Conservation (phyloP, 2,113 vertebrate species). For the Passer domesticus region DNA sequence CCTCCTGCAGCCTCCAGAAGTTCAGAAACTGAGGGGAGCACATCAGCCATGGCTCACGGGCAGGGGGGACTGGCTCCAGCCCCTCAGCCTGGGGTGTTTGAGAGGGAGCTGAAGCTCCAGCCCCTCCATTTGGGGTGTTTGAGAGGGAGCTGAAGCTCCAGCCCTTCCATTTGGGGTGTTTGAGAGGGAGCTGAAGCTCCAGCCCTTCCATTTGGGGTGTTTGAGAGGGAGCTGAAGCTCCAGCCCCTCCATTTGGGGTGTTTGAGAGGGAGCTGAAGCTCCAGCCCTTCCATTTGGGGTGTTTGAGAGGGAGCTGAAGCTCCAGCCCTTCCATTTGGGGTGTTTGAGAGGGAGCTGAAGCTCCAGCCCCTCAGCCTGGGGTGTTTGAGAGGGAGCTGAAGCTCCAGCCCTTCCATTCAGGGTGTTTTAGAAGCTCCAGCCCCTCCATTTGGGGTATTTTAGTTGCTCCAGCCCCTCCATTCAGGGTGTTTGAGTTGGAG, state of each 20-base stretch:
- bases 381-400: too few species aligned
- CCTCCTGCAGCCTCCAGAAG: accelerated
- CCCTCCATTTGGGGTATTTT: accelerated
- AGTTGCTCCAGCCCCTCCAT: not conserved
- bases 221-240: too few species aligned
- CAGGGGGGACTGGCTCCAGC: not conserved
- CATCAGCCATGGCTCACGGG: accelerated
- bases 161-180: accelerated
- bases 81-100: accelerated
- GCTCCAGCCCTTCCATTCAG: not conserved
- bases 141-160: not conserved
- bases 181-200: too few species aligned
- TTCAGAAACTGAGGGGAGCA: accelerated
- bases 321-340: not conserved
- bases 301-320: too few species aligned
- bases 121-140: not conserved
- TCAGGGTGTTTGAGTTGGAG: too few species aligned
- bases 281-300: too few species aligned
- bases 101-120: not conserved
- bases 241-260: not conserved
- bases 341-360: not conserved
- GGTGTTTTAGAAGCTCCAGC: too few species aligned
- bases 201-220: not conserved
- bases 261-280: not conserved
- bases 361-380: not conserved